Base-by-base conservation (phyloP, 1,140 invertebrate species). In the Mercenaria mercenaria region DNA sequence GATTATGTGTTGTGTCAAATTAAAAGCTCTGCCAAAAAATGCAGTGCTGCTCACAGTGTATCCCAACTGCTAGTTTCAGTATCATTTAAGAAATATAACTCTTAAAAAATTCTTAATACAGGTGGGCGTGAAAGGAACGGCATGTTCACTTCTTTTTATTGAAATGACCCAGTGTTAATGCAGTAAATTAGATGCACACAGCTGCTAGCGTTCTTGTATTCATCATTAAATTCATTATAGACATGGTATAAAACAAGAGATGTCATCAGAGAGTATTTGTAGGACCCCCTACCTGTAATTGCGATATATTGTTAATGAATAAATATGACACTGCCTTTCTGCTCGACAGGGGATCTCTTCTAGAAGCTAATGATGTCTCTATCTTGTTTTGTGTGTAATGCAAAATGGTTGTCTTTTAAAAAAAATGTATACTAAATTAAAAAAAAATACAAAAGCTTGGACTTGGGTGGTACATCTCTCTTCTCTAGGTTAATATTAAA, bases 271-370 rank as follows among this genome's bases (percentile, higher is more conserved):
- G 59, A 64, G 8, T 64, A 29, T 64, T 64, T 64, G 59, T 29
- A 29, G 29, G 59, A 64, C 59, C 59, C 59, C 59, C 59, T 64
- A 29, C 59, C 59, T 64, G 26, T 64, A 64, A 64, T 64, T 64
- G 59, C 26, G 26, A n/a, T 64, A 64, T 56, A 64, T 64, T 29
- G 59, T 64, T 64, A 29, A 64, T 29, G 23, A 64, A n/a, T 29
- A 8, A 8, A 64, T n/a, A 10, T 64, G 59, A 64, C 59, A 64
- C 59, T 64, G 1, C 59, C 8, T 64, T 20, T 64, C 26, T 64
- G 26, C 59, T 64, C 3, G 26, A 8, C 26, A 64, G 59, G 59
- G 59, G 59, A 29, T 64, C n/a, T 64, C 3, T n/a, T 29, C 1
- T 29, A 59, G 59, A 64, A 64, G 26, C n/a, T 64, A n/a, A n/a